Evolutionary conservation across 2,113 vertebrate genomes (phyloP).

Genomic region (Malurus alboscapulatus): DNA sequence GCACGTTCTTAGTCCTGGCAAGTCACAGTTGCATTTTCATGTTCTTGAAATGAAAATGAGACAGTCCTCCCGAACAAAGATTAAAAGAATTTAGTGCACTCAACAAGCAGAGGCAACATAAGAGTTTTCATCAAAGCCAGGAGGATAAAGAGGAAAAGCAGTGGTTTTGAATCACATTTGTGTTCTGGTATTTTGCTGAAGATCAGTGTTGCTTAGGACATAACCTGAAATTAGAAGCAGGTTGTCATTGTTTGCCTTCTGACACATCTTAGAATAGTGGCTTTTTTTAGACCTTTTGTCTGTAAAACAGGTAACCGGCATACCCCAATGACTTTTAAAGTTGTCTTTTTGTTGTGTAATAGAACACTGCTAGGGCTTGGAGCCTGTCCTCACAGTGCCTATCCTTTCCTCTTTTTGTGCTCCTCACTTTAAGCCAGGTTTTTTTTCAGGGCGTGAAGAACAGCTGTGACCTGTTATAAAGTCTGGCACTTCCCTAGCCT

Average conservation of each 20-base stretch:
- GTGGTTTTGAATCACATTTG: not conserved
- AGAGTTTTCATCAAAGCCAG: not conserved
- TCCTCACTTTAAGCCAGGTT: not conserved
- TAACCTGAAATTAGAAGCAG: not conserved
- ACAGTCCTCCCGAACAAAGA: not conserved
- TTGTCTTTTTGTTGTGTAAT: not conserved
- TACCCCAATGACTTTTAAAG: not conserved
- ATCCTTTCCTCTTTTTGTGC: not conserved
- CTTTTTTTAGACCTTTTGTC: not conserved
- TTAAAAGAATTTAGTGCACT: not conserved
- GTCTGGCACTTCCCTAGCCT: not conserved
- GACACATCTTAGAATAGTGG: not conserved
- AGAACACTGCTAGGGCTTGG: not conserved
- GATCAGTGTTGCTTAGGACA: not conserved
- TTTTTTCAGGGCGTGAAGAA: not conserved
- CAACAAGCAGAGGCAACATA: not conserved
- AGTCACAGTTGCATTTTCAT: not conserved
- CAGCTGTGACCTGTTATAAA: not conserved
- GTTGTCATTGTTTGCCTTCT: not conserved
- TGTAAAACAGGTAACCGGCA: not conserved
- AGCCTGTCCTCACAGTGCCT: not conserved
- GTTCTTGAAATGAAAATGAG: not conserved
- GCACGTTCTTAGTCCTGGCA: not conserved
- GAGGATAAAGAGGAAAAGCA: not conserved
- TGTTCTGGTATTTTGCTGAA: not conserved